Percentiles rank a stretch among this genome's conserved stretches.
These are phyloP conservation scores for Limnephilus rhombicus DNA, from an alignment of 2,888 invertebrate genomes.

Conservation along the genomic window DNA sequence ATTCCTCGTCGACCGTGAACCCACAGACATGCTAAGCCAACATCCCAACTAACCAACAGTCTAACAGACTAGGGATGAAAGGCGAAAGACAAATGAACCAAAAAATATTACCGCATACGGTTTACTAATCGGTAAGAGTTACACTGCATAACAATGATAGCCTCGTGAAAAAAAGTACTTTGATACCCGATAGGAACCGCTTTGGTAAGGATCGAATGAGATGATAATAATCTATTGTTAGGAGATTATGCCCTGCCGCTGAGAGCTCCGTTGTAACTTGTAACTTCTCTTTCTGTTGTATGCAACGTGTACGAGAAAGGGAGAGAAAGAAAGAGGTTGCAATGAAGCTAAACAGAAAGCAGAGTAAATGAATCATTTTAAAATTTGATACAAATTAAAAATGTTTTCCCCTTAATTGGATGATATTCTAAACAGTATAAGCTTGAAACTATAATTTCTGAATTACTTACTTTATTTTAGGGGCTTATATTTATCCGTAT, in stretches of 20 bases:
- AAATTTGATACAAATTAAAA: background rate
- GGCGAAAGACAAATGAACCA: slow-evolving; percentile 27
- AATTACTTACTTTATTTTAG: no score
- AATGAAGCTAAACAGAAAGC: background rate
- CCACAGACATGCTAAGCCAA: slow-evolving; percentile 23
- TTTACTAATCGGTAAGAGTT: background rate
- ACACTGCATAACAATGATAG: background rate
- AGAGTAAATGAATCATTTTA: background rate
- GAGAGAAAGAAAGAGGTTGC: background rate
- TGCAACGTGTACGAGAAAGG: background rate
- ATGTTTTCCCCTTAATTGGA: background rate
- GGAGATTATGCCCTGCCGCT: background rate
- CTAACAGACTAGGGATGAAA: slow-evolving; percentile 23
- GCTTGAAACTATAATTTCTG: no score
- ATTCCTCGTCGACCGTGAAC: slow-evolving; percentile 53
- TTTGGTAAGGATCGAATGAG: background rate
- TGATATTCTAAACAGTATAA: no score
- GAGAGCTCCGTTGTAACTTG: no score
- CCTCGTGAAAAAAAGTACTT: background rate
- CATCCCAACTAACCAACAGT: slow-evolving; percentile 19
- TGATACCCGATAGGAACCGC: background rate
- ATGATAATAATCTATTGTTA: background rate
- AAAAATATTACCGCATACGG: slow-evolving; percentile 5
- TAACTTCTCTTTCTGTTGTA: background rate
- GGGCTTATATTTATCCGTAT: no score